A percentile compares a stretch with the other conserved stretches of the same genome.
phyloP scores from a whole-genome alignment of 1,140 invertebrate genomes.

The Pararge aegeria region DNA sequence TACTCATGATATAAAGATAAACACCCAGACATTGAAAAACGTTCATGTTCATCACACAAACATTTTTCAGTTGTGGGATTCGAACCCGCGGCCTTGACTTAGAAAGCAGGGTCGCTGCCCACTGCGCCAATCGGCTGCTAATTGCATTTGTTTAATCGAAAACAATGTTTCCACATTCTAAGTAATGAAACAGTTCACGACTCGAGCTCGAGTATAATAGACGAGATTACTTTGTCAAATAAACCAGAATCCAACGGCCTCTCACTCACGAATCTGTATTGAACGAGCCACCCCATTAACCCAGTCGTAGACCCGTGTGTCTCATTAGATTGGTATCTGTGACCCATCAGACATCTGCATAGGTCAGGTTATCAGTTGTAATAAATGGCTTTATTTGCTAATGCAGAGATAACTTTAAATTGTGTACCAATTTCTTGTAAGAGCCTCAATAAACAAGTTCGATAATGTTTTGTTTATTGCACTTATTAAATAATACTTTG shows the following conservation, averaged over 20 bases:
- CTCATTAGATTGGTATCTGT: slow-evolving; percentile 29
- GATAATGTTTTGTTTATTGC: not conserved
- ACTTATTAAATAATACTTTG: slow-evolving; percentile 2
- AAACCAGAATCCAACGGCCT: slow-evolving; percentile 24
- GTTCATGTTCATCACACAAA: no score
- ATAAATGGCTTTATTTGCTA: slow-evolving; percentile 33
- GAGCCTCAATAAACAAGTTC: not conserved
- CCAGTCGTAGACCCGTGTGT: slow-evolving; percentile 18
- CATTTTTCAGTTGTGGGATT: no score
- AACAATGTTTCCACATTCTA: no score
- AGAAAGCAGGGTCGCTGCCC: no score
- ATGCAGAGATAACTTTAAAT: slow-evolving; percentile 16
- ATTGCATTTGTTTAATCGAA: no score
- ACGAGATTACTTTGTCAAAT: slow-evolving; percentile 25
- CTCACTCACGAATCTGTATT: slow-evolving; percentile 24
- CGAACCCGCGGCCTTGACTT: no score
- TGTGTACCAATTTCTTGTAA: slow-evolving; percentile 23
- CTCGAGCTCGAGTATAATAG: not conserved
- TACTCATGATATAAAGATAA: no score
- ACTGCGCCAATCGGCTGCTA: no score
- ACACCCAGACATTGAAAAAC: no score
- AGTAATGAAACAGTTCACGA: slow-evolving; percentile 3
- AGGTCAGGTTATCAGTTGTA: slow-evolving; percentile 28
- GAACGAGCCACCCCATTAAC: slow-evolving; percentile 30
- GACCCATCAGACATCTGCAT: slow-evolving; percentile 28